These are phyloP conservation scores for Raillietiella orientalis DNA, from an alignment of 2,888 invertebrate genomes.

Conservation along the genomic window DNA sequence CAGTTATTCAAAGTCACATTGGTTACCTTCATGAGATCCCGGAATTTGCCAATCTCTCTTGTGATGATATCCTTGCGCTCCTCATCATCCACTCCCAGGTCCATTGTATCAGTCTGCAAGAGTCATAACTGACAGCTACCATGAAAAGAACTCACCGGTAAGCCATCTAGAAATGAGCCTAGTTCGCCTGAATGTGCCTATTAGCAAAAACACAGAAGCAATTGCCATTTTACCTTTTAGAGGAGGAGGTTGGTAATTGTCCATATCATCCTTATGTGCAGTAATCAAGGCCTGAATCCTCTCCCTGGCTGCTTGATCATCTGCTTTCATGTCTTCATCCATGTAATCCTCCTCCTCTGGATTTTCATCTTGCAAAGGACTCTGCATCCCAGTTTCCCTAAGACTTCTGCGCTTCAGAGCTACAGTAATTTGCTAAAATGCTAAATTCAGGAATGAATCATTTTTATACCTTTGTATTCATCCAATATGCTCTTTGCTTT, in stretches of 20 bases:
- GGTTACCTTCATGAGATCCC: conserved; percentile 79
- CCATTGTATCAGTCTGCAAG: too few relatives aligned
- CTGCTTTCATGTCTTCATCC: conserved; percentile 36
- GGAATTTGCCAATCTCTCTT: conserved; percentile 85
- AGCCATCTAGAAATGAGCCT: too few relatives aligned
- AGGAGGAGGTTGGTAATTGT: conserved; percentile 27
- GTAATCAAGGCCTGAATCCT: conserved; percentile 43
- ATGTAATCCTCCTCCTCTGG: conserved; percentile 25
- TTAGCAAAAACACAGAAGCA: too few relatives aligned
- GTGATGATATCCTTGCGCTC: conserved; percentile 86
- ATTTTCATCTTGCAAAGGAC: conserved; percentile 20
- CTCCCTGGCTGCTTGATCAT: conserved; percentile 37
- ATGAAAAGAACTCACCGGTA: too few relatives aligned
- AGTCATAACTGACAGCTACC: too few relatives aligned
- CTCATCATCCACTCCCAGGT: conserved; percentile 49
- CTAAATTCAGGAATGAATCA: too few relatives aligned
- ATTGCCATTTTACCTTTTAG: too few relatives aligned
- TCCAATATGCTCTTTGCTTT: conserved; percentile 82
- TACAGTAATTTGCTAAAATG: too few relatives aligned
- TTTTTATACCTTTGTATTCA: conserved; percentile 33
- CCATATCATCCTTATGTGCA: conserved; percentile 47
- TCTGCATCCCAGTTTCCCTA: conserved; percentile 16
- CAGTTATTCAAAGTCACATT: too few relatives aligned
- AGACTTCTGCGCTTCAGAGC: conserved; percentile 24
- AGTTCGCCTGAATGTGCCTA: too few relatives aligned